These are phyloP conservation scores for Thymallus thymallus DNA, from an alignment of 2,113 vertebrate genomes.

Conservation along the genomic window DNA sequence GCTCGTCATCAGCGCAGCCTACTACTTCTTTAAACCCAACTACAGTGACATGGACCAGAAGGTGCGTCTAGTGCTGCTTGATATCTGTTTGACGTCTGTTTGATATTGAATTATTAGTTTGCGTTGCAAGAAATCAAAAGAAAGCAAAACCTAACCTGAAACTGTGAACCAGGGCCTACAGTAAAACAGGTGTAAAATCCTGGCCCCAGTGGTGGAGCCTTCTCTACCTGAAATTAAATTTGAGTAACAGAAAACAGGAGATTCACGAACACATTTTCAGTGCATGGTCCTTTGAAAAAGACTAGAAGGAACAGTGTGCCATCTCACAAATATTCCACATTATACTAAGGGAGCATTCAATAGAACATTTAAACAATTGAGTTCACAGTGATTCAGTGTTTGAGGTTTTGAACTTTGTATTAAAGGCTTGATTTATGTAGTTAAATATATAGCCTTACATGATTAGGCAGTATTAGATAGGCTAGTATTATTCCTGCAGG, in stretches of 20 bases:
- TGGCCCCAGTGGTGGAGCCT: background rate
- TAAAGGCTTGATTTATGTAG: too few species aligned
- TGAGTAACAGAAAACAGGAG: background rate
- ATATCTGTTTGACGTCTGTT: background rate
- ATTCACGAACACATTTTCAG: background rate
- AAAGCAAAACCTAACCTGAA: background rate
- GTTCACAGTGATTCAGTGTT: background rate
- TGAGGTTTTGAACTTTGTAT: too few species aligned
- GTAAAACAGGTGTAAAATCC: background rate
- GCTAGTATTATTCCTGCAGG: too few species aligned
- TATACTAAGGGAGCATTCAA: background rate
- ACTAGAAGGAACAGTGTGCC: too few species aligned
- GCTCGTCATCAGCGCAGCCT: conserved; percentile 22
- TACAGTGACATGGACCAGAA: background rate
- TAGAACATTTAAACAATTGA: background rate
- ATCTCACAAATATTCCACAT: background rate
- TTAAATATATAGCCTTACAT: too few species aligned
- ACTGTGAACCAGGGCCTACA: background rate
- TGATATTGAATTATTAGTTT: background rate
- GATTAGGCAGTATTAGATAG: too few species aligned
- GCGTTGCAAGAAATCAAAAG: background rate
- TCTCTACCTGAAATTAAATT: background rate
- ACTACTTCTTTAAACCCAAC: conserved; percentile 22
- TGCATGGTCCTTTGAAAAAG: too few species aligned
- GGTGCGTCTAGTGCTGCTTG: background rate